Percentiles rank a stretch among this genome's conserved stretches.
Conservation (phyloP, 1,140 invertebrate species). For the Chymomyza costata region DNA sequence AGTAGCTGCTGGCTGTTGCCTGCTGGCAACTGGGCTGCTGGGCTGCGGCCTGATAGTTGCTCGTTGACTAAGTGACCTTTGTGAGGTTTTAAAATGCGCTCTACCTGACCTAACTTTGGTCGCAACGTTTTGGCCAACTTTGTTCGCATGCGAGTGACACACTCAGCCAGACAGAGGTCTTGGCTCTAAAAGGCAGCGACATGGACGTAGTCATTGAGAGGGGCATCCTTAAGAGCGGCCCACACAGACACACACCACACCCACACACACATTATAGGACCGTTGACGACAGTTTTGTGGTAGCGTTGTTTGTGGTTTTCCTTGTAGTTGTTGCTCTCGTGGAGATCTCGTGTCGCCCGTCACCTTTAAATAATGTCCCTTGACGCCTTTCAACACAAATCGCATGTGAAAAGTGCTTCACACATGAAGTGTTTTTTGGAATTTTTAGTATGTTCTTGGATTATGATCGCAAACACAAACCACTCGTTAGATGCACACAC, state of each 20-base stretch:
- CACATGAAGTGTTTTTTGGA: slow-evolving; percentile 61
- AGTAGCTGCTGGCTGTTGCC: slow-evolving; percentile 4
- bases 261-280: slow-evolving; percentile 2
- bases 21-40: too few species aligned
- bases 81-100: slow-evolving; percentile 58
- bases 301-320: not conserved
- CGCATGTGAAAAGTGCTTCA: slow-evolving; percentile 71
- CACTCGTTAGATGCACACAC: slow-evolving; percentile 10
- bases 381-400: slow-evolving; percentile 72
- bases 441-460: slow-evolving; percentile 54
- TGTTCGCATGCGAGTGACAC: slow-evolving; percentile 38
- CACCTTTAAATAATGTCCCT: slow-evolving; percentile 73
- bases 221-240: not conserved
- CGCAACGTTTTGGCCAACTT: slow-evolving; percentile 5
- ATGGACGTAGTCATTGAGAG: not conserved
- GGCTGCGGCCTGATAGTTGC: slow-evolving; percentile 49
- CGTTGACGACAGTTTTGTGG: too few species aligned
- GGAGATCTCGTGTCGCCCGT: slow-evolving; percentile 63
- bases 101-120: slow-evolving; percentile 42
- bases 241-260: slow-evolving; percentile 3
- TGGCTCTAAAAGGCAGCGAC: not conserved
- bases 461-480: slow-evolving; percentile 49
- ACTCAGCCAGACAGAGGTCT: slow-evolving; percentile 6
- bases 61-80: slow-evolving; percentile 66
- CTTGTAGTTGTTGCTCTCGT: slow-evolving; percentile 1